phyloP scores from a whole-genome alignment of 2,888 invertebrate genomes.

The Limnephilus marmoratus region DNA sequence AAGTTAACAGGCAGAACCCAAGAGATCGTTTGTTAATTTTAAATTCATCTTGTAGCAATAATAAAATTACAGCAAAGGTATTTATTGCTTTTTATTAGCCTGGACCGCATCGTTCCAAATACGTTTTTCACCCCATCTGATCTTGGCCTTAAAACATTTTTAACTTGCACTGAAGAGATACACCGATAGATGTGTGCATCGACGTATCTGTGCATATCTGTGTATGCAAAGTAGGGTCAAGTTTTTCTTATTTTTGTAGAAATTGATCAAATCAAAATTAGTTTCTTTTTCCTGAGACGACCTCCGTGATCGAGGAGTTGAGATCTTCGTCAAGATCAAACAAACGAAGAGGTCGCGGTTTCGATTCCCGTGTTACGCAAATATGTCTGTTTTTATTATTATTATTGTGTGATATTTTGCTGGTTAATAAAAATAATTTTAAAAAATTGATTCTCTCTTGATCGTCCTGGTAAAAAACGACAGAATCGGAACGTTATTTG shows the following conservation, averaged over 20 bases:
- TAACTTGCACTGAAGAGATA: not conserved
- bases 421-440: too few species aligned
- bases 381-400: too few species aligned
- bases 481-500: too few species aligned
- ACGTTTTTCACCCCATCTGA: conserved; percentile 33
- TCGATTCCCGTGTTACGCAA: too few species aligned
- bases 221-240: not conserved
- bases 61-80: conserved; percentile 13
- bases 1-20: conserved; percentile 10
- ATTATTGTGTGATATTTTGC: too few species aligned
- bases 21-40: conserved; percentile 46
- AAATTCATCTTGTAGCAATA: conserved; percentile 46
- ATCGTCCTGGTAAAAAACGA: too few species aligned
- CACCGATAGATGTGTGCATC: not conserved
- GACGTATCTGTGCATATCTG: not conserved
- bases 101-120: not conserved
- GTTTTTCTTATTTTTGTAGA: not conserved
- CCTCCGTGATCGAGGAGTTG: too few species aligned
- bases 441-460: too few species aligned
- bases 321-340: too few species aligned
- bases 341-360: too few species aligned
- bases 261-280: too few species aligned
- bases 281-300: too few species aligned
- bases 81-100: conserved; percentile 12
- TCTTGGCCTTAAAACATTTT: conserved; percentile 15